Conservation (phyloP, 1,140 invertebrate species). For the Drosophila melanogaster region DNA sequence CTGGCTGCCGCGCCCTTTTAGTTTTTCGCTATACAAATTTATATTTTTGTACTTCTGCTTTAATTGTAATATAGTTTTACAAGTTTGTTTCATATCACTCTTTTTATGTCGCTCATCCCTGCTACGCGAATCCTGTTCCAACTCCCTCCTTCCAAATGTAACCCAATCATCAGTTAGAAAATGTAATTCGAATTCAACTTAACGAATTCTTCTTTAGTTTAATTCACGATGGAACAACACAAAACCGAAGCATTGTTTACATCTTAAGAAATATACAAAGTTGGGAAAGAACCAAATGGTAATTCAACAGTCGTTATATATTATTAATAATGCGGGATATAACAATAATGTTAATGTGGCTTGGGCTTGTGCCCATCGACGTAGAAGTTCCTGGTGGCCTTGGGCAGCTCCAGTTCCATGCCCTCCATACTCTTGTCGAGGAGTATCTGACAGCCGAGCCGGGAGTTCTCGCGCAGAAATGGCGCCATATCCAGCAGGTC, state of each 20-base stretch:
- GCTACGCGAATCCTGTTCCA: neutral
- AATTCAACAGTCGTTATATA: slow-evolving; percentile 42
- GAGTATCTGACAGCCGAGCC: slow-evolving; percentile 97
- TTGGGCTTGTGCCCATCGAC: slow-evolving; percentile 98
- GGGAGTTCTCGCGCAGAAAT: slow-evolving; percentile 97
- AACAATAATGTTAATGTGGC: slow-evolving; percentile 88
- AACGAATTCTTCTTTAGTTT: slow-evolving; percentile 76
- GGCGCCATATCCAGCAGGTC: slow-evolving; percentile 98
- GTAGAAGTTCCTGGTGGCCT: slow-evolving; percentile 98
- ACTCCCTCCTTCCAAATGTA: slow-evolving; percentile 32
- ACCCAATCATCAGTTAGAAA: slow-evolving; percentile 63
- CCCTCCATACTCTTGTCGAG: slow-evolving; percentile 97
- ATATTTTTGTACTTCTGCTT: slow-evolving; percentile 62
- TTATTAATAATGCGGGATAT: slow-evolving; percentile 17
- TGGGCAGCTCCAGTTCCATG: slow-evolving; percentile 93
- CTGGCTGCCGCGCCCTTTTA: slow-evolving; percentile 16
- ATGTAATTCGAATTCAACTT: slow-evolving; percentile 77
- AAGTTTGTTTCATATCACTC: slow-evolving; percentile 62
- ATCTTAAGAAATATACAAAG: slow-evolving; percentile 67
- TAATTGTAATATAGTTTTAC: slow-evolving; percentile 78
- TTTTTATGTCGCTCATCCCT: slow-evolving; percentile 45
- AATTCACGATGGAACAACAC: slow-evolving; percentile 61
- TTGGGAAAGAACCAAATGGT: slow-evolving; percentile 59
- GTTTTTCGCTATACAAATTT: slow-evolving; percentile 50
- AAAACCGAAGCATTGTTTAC: slow-evolving; percentile 65